Conservation (phyloP, 2,113 vertebrate species). For the Dicentrarchus labrax region DNA sequence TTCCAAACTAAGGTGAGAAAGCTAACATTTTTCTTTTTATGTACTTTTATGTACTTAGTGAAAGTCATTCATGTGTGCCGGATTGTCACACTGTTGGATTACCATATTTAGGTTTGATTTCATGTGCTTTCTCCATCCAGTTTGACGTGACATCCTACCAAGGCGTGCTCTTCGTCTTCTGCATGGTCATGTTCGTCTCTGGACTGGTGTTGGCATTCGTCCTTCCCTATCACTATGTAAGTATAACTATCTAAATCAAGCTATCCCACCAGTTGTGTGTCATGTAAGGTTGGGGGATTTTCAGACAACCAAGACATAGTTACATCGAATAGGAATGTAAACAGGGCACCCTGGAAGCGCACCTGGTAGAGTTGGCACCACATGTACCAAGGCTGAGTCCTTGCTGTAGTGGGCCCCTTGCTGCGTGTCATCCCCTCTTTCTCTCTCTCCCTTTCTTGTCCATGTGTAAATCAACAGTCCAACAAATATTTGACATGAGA, state of each 20-base stretch:
- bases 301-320: neutral
- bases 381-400: too few relatives aligned
- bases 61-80: neutral
- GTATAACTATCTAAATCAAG: slow-evolving; percentile 53
- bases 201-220: slow-evolving; percentile 88
- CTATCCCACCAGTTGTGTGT: neutral
- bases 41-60: neutral
- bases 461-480: neutral
- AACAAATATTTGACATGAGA: neutral
- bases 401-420: too few relatives aligned
- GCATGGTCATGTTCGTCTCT: slow-evolving; percentile 90
- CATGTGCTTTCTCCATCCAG: slow-evolving; percentile 72
- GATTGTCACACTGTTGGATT: neutral
- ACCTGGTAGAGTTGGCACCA: too few relatives aligned
- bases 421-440: too few relatives aligned
- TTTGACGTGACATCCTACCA: slow-evolving; percentile 93
- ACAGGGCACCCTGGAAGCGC: neutral
- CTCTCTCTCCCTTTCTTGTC: too few relatives aligned
- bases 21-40: neutral
- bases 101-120: slow-evolving; percentile 15
- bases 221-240: slow-evolving; percentile 91
- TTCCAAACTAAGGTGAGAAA: slow-evolving; percentile 94
- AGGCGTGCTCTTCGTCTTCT: slow-evolving; percentile 88
- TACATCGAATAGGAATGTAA: neutral
- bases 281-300: neutral